Evolutionary conservation across 2,888 invertebrate species (phyloP).

Genomic region (Corbicula japonica): DNA sequence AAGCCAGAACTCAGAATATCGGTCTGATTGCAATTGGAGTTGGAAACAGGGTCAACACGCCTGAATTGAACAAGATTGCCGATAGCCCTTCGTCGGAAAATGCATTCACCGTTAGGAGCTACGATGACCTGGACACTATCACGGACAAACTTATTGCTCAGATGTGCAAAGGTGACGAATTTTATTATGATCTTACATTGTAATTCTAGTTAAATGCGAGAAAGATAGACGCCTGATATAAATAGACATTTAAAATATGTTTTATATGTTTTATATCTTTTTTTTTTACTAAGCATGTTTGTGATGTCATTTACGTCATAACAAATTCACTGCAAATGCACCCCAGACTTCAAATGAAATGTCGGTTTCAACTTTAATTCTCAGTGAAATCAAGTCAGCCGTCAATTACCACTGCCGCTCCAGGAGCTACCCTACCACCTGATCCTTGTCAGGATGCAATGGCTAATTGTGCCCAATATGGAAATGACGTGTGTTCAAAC

Average conservation of each 20-base stretch:
- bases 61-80: slow-evolving; percentile 73
- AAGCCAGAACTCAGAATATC: slow-evolving; percentile 65
- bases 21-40: slow-evolving; percentile 75
- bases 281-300: no score
- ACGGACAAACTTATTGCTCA: slow-evolving; percentile 68
- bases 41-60: slow-evolving; percentile 64
- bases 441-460: slow-evolving; percentile 72
- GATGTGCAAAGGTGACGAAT: slow-evolving; percentile 74
- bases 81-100: slow-evolving; percentile 65
- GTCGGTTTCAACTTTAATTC: slow-evolving; percentile 16
- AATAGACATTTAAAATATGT: no score
- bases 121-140: slow-evolving; percentile 69
- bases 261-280: no score
- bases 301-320: no score
- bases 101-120: slow-evolving; percentile 71
- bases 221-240: no score
- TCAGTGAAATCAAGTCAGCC: slow-evolving; percentile 44
- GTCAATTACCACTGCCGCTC: slow-evolving; percentile 33
- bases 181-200: no score
- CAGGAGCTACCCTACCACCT: slow-evolving; percentile 63
- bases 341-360: no score
- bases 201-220: no score
- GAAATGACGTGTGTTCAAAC: slow-evolving; percentile 65
- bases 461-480: slow-evolving; percentile 72
- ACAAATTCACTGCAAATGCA: no score